A percentile compares a stretch with the other conserved stretches of the same genome.
phyloP scores from a whole-genome alignment of 2,888 invertebrate genomes.

The Mantis religiosa region DNA sequence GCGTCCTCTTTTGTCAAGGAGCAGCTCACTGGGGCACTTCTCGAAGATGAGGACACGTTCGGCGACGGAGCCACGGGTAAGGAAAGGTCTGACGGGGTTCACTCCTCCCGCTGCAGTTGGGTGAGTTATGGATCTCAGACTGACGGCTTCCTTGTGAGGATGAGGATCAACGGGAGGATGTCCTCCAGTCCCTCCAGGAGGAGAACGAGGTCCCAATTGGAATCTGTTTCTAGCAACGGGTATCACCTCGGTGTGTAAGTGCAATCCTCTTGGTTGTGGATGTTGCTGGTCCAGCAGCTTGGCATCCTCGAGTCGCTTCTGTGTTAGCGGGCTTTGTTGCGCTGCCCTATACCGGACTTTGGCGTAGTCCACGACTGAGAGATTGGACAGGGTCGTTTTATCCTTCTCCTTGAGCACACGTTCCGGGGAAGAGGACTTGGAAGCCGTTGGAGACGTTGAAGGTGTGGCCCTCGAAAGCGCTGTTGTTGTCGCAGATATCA shows the following conservation, averaged over 20 bases:
- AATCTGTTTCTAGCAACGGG: constrained; percentile 37
- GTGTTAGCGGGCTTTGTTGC: constrained; percentile 45
- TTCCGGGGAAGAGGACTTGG: constrained; percentile 36
- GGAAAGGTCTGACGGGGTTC: constrained; percentile 76
- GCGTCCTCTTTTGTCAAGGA: constrained; percentile 65
- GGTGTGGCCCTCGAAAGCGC: neutral
- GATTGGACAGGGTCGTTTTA: constrained; percentile 40
- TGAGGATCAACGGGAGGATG: constrained; percentile 1
- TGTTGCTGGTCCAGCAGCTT: constrained; percentile 40
- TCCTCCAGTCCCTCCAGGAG: constrained; percentile 15
- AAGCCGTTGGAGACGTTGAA: neutral
- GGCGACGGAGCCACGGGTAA: constrained; percentile 85
- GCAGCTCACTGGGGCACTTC: constrained; percentile 77
- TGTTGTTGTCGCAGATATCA: neutral
- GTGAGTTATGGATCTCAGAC: constrained; percentile 51
- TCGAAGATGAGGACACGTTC: constrained; percentile 88
- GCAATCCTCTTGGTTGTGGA: constrained; percentile 2
- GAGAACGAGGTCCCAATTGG: constrained; percentile 28
- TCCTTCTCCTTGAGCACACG: constrained; percentile 39
- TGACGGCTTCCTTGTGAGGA: constrained; percentile 55
- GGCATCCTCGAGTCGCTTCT: constrained; percentile 44
- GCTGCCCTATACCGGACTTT: constrained; percentile 62
- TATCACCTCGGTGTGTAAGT: constrained; percentile 8
- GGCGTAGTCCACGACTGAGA: constrained; percentile 62
- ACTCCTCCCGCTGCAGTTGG: constrained; percentile 37